Evolutionary conservation across 2,797 vertebrate genomes (phyloP).

Genomic region (Coregonus suidteri): DNA sequence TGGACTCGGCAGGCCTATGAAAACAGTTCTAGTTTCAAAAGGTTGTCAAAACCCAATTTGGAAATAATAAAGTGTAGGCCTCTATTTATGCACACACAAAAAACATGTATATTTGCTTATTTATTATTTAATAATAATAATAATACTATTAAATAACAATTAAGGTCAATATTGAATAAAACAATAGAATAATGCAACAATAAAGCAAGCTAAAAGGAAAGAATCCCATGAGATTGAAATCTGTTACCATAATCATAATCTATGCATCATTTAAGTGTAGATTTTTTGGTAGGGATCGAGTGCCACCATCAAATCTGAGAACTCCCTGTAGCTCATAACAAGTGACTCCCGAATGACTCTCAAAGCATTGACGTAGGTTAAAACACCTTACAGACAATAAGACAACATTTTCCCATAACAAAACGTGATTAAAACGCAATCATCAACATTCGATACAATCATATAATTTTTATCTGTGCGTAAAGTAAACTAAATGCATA

Average conservation of each 20-base stretch:
- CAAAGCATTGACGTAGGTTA: neutral
- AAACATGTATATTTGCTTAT: too few species aligned
- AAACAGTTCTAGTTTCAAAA: neutral
- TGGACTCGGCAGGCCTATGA: neutral
- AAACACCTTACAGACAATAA: neutral
- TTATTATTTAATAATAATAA: neutral
- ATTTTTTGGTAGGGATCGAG: neutral
- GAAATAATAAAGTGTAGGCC: neutral
- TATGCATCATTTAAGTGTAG: neutral
- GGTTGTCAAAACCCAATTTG: neutral
- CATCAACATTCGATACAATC: neutral
- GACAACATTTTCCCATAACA: neutral
- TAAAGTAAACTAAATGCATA: too few species aligned
- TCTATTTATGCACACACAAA: too few species aligned
- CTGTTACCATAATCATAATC: neutral
- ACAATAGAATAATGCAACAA: neutral
- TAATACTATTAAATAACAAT: neutral
- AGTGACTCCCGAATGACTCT: neutral
- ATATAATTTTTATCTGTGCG: neutral
- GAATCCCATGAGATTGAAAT: too few species aligned
- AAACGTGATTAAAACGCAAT: neutral
- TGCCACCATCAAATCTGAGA: neutral
- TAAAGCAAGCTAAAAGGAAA: too few species aligned
- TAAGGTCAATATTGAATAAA: neutral
- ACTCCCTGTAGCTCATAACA: neutral